Percentiles rank a stretch among this genome's conserved stretches.
phyloP scores from a whole-genome alignment of 2,888 invertebrate genomes.

The Oeneis ivallda region DNA sequence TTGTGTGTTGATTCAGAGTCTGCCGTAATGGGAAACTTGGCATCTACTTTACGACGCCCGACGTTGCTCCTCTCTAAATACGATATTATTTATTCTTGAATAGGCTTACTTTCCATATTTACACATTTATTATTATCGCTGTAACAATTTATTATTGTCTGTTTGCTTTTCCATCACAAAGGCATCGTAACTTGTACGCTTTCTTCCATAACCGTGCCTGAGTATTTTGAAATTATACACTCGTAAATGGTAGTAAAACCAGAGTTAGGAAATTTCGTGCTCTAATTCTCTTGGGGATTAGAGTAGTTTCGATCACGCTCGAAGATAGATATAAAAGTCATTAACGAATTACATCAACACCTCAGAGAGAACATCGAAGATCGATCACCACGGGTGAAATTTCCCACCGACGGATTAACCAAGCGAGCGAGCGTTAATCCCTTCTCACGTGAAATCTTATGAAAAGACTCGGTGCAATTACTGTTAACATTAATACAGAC shows the following conservation, averaged over 20 bases:
- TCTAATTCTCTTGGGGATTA: slow-evolving; percentile 37
- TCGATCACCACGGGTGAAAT: slow-evolving; percentile 42
- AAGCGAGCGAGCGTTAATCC: slow-evolving; percentile 70
- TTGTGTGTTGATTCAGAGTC: slow-evolving; percentile 67
- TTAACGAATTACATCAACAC: slow-evolving; percentile 41
- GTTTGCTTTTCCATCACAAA: slow-evolving; percentile 50
- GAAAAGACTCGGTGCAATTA: slow-evolving; percentile 62
- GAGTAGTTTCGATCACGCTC: slow-evolving; percentile 31
- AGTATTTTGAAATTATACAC: slow-evolving; percentile 27
- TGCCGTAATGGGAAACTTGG: slow-evolving; percentile 66
- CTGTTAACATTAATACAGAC: slow-evolving; percentile 59
- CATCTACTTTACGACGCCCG: slow-evolving; percentile 61
- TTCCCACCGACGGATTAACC: slow-evolving; percentile 72
- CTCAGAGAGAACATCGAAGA: slow-evolving; percentile 32
- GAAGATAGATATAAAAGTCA: slow-evolving; percentile 43
- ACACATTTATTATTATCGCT: slow-evolving; percentile 55
- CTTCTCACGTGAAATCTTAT: slow-evolving; percentile 69
- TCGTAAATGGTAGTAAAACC: slow-evolving; percentile 32
- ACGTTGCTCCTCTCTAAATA: slow-evolving; percentile 62
- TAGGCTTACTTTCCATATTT: slow-evolving; percentile 60
- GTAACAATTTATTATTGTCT: slow-evolving; percentile 53
- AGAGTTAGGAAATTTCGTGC: slow-evolving; percentile 31
- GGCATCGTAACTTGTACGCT: slow-evolving; percentile 36
- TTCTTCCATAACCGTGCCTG: slow-evolving; percentile 26
- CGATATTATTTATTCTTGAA: slow-evolving; percentile 59